These are phyloP conservation scores for Fundulus diaphanus DNA, from an alignment of 2,797 vertebrate species.

Conservation along the genomic window DNA sequence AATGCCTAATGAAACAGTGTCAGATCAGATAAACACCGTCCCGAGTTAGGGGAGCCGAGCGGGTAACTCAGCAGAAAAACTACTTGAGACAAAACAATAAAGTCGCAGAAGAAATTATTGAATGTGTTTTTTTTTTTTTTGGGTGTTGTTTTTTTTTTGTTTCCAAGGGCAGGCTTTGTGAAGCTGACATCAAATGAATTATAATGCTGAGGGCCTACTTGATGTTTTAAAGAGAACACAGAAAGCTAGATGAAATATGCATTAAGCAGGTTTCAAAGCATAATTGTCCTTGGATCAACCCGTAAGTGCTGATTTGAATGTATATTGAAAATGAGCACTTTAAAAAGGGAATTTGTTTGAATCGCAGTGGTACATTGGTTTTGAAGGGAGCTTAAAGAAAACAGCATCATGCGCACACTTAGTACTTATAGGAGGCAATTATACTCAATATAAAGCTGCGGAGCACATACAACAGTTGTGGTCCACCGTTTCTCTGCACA, in stretches of 20 bases:
- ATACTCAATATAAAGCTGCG: constrained; percentile 38
- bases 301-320: constrained; percentile 9
- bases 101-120: constrained; percentile 54
- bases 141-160: constrained; percentile 57
- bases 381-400: constrained; percentile 14
- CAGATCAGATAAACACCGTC: constrained; percentile 75
- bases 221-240: constrained; percentile 43
- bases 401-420: constrained; percentile 28
- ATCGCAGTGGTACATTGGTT: constrained; percentile 20
- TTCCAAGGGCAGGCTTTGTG: constrained; percentile 67
- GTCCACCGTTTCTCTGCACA: neutral
- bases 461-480: constrained; percentile 36
- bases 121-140: constrained; percentile 60
- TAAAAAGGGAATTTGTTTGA: neutral
- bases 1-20: constrained; percentile 79
- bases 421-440: constrained; percentile 35
- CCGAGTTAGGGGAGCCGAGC: constrained; percentile 62
- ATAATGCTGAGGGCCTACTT: constrained; percentile 53
- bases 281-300: constrained; percentile 23
- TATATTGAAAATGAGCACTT: constrained; percentile 13
- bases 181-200: constrained; percentile 66
- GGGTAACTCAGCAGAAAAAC: constrained; percentile 64
- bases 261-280: constrained; percentile 33
- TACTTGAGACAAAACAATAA: constrained; percentile 68
- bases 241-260: constrained; percentile 38